Conservation (phyloP, 2,797 vertebrate genomes). For the Anguilla marmorata region DNA sequence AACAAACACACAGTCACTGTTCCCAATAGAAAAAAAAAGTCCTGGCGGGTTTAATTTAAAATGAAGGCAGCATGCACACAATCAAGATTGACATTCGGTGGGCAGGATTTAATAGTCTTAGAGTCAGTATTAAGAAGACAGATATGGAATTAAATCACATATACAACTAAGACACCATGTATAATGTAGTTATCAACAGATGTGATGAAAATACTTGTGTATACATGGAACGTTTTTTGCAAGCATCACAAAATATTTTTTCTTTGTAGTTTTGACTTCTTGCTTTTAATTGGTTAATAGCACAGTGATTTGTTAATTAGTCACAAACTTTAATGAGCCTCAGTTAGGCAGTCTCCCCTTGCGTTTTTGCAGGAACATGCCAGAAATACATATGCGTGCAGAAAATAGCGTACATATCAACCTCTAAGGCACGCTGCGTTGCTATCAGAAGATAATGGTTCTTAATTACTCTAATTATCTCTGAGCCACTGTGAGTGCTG, state of each 20-base stretch:
- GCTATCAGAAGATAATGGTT: conserved; percentile 9
- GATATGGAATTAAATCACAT: not conserved
- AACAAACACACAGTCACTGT: not conserved
- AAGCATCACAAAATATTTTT: not conserved
- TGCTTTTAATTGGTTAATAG: conserved; percentile 7
- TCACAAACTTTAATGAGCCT: conserved; percentile 5
- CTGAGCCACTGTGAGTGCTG: not conserved
- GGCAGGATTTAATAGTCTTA: not conserved
- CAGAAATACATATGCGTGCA: conserved; percentile 16
- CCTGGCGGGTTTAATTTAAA: not conserved
- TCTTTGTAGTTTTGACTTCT: not conserved
- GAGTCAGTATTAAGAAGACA: not conserved
- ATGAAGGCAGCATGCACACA: not conserved
- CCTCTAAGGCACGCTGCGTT: conserved; percentile 8
- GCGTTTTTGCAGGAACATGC: not conserved
- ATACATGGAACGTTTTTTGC: not conserved
- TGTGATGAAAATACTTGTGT: not conserved
- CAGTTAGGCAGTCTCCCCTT: not conserved
- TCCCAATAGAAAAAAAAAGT: not conserved
- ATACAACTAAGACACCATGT: not conserved
- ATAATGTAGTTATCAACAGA: not conserved
- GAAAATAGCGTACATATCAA: not conserved
- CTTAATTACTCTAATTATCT: conserved; percentile 22
- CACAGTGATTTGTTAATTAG: not conserved
- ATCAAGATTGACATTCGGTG: not conserved